Percentiles rank a stretch among this genome's conserved stretches.
These are phyloP conservation scores for Corythornis leucogaster DNA, from an alignment of 2,797 vertebrate species.

Conservation along the genomic window DNA sequence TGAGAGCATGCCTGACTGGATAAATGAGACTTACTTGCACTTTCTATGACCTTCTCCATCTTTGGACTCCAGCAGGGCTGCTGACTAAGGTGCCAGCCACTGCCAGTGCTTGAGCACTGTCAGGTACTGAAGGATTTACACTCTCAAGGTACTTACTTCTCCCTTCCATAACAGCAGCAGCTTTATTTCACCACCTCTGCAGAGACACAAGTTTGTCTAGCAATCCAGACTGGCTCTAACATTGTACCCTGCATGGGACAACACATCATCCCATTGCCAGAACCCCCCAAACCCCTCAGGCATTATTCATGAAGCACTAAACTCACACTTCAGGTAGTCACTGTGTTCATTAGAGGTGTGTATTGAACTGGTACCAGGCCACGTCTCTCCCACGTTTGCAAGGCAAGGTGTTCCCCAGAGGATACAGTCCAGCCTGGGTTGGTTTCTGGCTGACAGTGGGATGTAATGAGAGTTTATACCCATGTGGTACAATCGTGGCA, in stretches of 20 bases:
- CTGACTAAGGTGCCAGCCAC: not conserved
- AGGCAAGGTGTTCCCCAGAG: rapidly evolving
- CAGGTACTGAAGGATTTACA: not conserved
- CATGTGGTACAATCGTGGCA: not conserved
- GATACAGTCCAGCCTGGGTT: not conserved
- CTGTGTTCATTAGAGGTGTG: not conserved
- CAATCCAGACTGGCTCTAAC: not conserved
- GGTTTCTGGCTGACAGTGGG: not conserved
- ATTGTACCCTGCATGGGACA: not conserved
- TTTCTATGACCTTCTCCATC: not conserved
- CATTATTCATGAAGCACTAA: not conserved
- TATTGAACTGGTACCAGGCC: not conserved
- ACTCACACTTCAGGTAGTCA: not conserved
- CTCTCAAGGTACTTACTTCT: not conserved
- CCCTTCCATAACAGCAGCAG: not conserved
- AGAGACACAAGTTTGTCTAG: not conserved
- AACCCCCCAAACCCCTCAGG: not conserved
- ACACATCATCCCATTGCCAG: not conserved
- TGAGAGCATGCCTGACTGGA: not conserved
- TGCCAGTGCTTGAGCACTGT: not conserved
- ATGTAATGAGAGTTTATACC: not conserved
- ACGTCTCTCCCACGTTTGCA: not conserved
- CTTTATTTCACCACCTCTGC: not conserved
- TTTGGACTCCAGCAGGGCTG: not conserved
- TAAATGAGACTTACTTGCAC: not conserved